These are phyloP conservation scores for Frankliniella intonsa DNA, from an alignment of 2,888 invertebrate species.

Conservation along the genomic window DNA sequence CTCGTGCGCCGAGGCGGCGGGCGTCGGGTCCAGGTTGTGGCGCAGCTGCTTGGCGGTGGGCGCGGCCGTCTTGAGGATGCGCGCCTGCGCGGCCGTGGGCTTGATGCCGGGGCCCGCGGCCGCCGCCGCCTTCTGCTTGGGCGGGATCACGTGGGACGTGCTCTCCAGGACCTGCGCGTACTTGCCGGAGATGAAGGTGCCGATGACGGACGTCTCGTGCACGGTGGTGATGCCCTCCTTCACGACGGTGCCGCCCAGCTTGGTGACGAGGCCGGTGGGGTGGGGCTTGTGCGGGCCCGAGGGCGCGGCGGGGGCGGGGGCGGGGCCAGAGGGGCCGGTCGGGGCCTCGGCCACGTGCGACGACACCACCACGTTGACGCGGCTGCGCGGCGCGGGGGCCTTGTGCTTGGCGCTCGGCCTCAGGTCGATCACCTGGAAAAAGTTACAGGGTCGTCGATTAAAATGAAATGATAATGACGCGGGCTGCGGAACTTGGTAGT, in stretches of 20 bases:
- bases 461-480: conserved; percentile 9
- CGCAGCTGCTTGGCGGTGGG: conserved; percentile 47
- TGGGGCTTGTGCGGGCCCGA: conserved; percentile 3
- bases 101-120: conserved; percentile 52
- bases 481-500: not conserved
- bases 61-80: conserved; percentile 72
- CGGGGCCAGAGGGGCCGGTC: conserved; percentile 44
- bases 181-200: conserved; percentile 81
- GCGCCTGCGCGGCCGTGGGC: conserved; percentile 62
- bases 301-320: not conserved
- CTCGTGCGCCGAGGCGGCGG: conserved; percentile 53
- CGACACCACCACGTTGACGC: conserved; percentile 42
- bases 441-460: conserved; percentile 27
- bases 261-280: conserved; percentile 65
- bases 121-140: conserved; percentile 44
- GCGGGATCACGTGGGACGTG: conserved; percentile 59
- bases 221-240: conserved; percentile 78
- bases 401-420: conserved; percentile 48
- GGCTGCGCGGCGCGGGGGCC: conserved; percentile 47
- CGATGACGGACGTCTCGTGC: conserved; percentile 81
- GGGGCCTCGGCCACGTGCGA: conserved; percentile 43
- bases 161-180: conserved; percentile 81
- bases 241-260: conserved; percentile 76
- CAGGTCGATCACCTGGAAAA: conserved; percentile 55
- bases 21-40: conserved; percentile 62